These are phyloP conservation scores for Taxidea taxus DNA, from an alignment of 2,113 vertebrate species.

Conservation along the genomic window DNA sequence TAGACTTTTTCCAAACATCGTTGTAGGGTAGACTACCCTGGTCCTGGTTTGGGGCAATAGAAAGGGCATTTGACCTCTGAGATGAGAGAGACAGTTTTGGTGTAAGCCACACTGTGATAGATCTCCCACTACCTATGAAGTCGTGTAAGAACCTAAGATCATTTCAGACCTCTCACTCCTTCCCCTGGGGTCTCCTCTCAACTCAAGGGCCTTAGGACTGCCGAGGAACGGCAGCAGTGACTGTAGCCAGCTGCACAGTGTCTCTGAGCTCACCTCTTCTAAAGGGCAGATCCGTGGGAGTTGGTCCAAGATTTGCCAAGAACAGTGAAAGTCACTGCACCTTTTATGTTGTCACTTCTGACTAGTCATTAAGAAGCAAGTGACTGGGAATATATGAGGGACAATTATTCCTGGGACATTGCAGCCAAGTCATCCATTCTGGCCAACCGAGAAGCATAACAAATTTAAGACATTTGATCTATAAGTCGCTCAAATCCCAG, in stretches of 20 bases:
- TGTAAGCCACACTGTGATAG: not conserved
- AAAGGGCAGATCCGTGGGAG: slow-evolving; percentile 64
- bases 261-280: slow-evolving; percentile 48
- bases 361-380: slow-evolving; percentile 66
- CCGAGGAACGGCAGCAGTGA: not conserved
- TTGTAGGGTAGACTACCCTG: not conserved
- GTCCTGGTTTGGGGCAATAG: not conserved
- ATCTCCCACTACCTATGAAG: not conserved
- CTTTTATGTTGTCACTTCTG: slow-evolving; percentile 59
- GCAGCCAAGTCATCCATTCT: slow-evolving; percentile 46
- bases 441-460: slow-evolving; percentile 61
- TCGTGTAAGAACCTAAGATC: not conserved
- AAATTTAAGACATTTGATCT: slow-evolving; percentile 65
- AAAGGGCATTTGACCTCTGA: not conserved
- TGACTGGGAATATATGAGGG: slow-evolving; percentile 67
- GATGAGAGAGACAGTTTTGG: not conserved
- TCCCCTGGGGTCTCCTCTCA: not conserved
- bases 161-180: not conserved
- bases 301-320: slow-evolving; percentile 52
- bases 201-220: not conserved
- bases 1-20: not conserved
- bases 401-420: slow-evolving; percentile 55
- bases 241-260: not conserved
- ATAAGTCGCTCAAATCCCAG: slow-evolving; percentile 56
- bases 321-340: slow-evolving; percentile 58